Evolutionary conservation across 2,888 invertebrate genomes (phyloP).

Genomic region (Eueremaeus valkanovi): DNA sequence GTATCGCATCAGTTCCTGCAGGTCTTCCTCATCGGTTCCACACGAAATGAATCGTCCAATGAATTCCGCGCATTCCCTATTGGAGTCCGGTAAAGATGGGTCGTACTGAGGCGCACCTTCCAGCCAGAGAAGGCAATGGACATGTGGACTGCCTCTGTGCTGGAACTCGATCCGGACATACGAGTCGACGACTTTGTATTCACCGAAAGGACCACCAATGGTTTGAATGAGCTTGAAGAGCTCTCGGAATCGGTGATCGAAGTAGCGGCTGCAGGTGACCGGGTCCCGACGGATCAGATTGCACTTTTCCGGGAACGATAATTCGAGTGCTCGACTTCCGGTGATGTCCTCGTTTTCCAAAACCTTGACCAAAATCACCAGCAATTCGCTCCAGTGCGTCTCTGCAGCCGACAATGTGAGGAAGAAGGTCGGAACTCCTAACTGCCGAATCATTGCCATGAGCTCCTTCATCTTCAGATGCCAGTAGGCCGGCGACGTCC

Average conservation of each 20-base stretch:
- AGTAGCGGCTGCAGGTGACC: slow-evolving; percentile 10
- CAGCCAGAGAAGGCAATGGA: slow-evolving; percentile 44
- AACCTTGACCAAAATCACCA: slow-evolving; percentile 44
- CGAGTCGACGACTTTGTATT: not conserved
- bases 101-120: slow-evolving; percentile 36
- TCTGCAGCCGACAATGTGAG: slow-evolving; percentile 48
- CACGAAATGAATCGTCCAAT: slow-evolving; percentile 2
- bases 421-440: slow-evolving; percentile 47
- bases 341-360: slow-evolving; percentile 38
- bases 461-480: slow-evolving; percentile 45
- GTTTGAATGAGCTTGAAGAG: not conserved
- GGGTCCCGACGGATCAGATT: slow-evolving; percentile 43
- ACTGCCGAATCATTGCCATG: slow-evolving; percentile 47
- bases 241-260: slow-evolving; percentile 1
- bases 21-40: not conserved
- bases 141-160: slow-evolving; percentile 43
- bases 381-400: slow-evolving; percentile 47
- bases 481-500: slow-evolving; percentile 47
- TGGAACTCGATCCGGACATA: slow-evolving; percentile 35
- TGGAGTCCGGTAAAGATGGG: not conserved
- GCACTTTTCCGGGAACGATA: not conserved
- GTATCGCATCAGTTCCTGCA: not conserved
- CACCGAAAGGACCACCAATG: slow-evolving; percentile 24
- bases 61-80: not conserved
- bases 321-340: not conserved